Base-by-base conservation (phyloP, 1,140 invertebrate genomes). In the Bombus difficillimus region DNA sequence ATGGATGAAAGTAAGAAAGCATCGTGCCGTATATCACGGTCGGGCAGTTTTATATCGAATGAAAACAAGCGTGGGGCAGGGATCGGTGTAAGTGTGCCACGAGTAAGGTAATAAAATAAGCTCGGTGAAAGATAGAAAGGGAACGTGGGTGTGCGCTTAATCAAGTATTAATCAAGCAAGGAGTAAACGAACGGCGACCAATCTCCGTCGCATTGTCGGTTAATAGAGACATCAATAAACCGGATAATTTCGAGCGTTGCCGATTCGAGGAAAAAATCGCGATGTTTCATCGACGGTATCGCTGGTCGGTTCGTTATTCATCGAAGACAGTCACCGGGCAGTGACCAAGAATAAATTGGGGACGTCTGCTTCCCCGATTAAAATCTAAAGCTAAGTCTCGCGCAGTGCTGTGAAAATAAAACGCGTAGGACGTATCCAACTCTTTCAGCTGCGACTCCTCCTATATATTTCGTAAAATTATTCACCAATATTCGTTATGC, bases 111-210 rank as follows among this genome's bases (percentile, higher is more conserved):
- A 71, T 79, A 78, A 84, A 84, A 84, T 79, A 71, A 83, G 41
- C 66, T 22, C 25, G 47, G 6, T 2, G 75, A 57, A 68, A 77
- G 82, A 57, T 28, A 71, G 41, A 53, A 41, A 69, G 43, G 72
- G n/a, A 73, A 59, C 74, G 82, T 79, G 82, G 75, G 82, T 84
- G 82, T 74, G 9, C 57, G 71, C 12, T 79, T 84, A 84, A 84
- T 84, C 82, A 57, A 71, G 74, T n/a, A 71, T 77, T 83, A 83
- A 83, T 77, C 57, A 57, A 77, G 34, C 34, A 77, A 83, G 81
- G 39, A 83, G 53, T 3, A 18, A n/a, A n/a, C 47, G 57, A 6
- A 53, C 25, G 37, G 2, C 9, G 39, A 15, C 37, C 37, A 78
- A 84, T 79, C 75, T 79, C 59, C 39, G 69, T 34, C 53, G 37